Evolutionary conservation across 2,113 vertebrate genomes (phyloP).

Genomic region (Hypomesus transpacificus): DNA sequence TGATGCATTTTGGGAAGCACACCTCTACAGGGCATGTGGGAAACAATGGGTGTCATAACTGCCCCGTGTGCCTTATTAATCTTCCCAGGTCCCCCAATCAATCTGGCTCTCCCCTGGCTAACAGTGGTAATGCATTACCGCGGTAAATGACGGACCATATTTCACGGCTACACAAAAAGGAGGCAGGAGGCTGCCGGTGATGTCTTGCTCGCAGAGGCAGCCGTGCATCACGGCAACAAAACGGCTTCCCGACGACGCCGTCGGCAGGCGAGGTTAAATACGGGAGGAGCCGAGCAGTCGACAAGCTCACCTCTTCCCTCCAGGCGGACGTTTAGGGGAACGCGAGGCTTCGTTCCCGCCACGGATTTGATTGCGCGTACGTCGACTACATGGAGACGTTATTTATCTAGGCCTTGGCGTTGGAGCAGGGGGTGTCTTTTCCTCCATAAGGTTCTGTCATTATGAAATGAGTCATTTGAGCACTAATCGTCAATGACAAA

Average conservation of each 20-base stretch:
- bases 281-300: conserved; percentile 23
- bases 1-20: conserved; percentile 88
- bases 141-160: conserved; percentile 78
- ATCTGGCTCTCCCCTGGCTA: conserved; percentile 78
- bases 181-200: conserved; percentile 59
- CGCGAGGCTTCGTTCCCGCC: conserved; percentile 25
- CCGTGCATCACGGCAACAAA: conserved; percentile 55
- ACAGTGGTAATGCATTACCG: conserved; percentile 73
- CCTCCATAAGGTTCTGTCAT: neutral
- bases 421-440: neutral
- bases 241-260: conserved; percentile 59
- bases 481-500: conserved; percentile 17
- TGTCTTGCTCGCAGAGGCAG: conserved; percentile 62
- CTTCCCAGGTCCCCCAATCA: conserved; percentile 80
- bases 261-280: conserved; percentile 45
- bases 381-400: neutral
- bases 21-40: conserved; percentile 77
- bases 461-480: conserved; percentile 14
- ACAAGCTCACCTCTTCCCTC: neutral
- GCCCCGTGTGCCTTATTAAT: conserved; percentile 85
- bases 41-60: conserved; percentile 92
- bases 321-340: conserved; percentile 19
- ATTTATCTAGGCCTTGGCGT: conserved; percentile 4
- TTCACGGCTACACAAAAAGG: conserved; percentile 68
- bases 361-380: conserved; percentile 19